Percentiles rank a stretch among this genome's conserved stretches.
These are phyloP conservation scores for Cordylochernes scorpioides DNA, from an alignment of 2,888 invertebrate species.

Conservation along the genomic window DNA sequence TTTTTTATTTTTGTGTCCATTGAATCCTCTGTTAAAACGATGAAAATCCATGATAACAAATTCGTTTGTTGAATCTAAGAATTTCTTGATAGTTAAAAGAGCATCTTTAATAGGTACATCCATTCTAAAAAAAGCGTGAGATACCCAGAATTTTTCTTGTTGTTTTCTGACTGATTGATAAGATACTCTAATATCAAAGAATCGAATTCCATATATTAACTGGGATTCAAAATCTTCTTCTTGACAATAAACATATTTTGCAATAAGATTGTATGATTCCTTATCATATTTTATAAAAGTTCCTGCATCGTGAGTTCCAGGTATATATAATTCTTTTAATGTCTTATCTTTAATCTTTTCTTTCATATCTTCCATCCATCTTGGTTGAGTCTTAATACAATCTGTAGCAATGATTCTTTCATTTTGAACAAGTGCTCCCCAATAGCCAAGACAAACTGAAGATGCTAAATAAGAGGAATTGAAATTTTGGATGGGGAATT, in stretches of 20 bases:
- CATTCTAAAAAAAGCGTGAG: conserved; percentile 15
- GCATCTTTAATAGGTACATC: conserved; percentile 14
- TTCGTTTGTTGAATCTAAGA: conserved; percentile 28
- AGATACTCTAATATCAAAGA: conserved; percentile 10
- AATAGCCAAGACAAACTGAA: conserved; percentile 19
- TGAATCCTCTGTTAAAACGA: conserved; percentile 33
- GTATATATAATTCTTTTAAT: conserved; percentile 8
- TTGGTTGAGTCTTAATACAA: conserved; percentile 8
- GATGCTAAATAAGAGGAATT: too few relatives aligned
- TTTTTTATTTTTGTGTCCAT: conserved; percentile 11
- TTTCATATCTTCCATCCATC: conserved; percentile 10
- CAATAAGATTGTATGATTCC: conserved; percentile 1
- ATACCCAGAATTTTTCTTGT: conserved; percentile 15
- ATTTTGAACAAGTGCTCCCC: conserved; percentile 17
- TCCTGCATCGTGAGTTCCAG: conserved; percentile 12
- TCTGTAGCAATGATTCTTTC: conserved; percentile 4
- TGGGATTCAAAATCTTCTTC: conserved; percentile 55
- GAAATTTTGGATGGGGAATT: too few relatives aligned
- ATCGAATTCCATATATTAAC: conserved; percentile 48
- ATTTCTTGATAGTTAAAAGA: conserved; percentile 35
- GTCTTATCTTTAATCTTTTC: conserved; percentile 4
- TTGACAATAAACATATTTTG: conserved; percentile 24
- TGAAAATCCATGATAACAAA: conserved; percentile 47
- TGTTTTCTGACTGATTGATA: conserved; percentile 2
- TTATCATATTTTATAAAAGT: conserved; percentile 6